A percentile compares a stretch with the other conserved stretches of the same genome.
Evolutionary conservation across 2,797 vertebrate species (phyloP).

Genomic region (Semotilus atromaculatus): DNA sequence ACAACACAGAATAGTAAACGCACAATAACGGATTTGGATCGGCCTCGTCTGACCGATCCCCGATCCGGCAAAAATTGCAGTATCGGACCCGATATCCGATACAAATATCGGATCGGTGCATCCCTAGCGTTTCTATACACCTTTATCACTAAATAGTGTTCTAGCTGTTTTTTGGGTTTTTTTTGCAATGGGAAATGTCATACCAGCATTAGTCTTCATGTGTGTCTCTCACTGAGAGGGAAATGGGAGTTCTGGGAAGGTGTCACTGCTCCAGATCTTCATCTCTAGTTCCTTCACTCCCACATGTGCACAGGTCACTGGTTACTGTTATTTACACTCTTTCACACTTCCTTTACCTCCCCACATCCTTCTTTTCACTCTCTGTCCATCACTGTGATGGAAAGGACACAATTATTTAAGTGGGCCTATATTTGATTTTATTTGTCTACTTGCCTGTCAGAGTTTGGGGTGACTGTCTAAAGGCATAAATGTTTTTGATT

Average conservation of each 20-base stretch:
- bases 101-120: no score
- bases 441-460: conserved; percentile 21
- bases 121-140: conserved; percentile 10
- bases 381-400: conserved; percentile 25
- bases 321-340: conserved; percentile 53
- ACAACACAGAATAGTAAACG: no score
- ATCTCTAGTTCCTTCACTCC: conserved; percentile 52
- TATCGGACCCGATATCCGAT: no score
- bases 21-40: no score
- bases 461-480: conserved; percentile 52
- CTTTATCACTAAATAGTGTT: conserved; percentile 15
- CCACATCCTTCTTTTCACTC: conserved; percentile 17
- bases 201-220: not conserved
- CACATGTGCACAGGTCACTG: conserved; percentile 52
- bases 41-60: no score
- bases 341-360: conserved; percentile 42
- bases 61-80: no score
- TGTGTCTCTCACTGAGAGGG: conserved; percentile 2
- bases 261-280: conserved; percentile 46
- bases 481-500: conserved; percentile 54
- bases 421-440: conserved; percentile 42
- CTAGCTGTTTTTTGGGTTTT: not conserved
- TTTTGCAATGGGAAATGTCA: conserved; percentile 7
- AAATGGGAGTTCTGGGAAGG: conserved; percentile 54
- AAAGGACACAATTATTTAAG: conserved; percentile 24